phyloP scores from a whole-genome alignment of 2,113 vertebrate species.

The Percopsis transmontana region DNA sequence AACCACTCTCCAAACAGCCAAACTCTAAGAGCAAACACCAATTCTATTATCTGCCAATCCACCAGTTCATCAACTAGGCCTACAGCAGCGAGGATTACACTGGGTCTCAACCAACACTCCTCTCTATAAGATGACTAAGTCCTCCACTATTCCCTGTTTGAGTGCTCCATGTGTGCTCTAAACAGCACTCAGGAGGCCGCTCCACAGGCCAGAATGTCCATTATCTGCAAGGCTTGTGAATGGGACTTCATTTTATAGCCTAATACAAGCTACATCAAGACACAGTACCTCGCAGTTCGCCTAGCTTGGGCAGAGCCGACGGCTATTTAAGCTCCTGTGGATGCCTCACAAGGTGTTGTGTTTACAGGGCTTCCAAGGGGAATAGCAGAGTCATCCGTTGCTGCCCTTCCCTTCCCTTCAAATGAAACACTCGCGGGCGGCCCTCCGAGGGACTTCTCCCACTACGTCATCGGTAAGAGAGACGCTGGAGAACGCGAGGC shows the following conservation, averaged over 20 bases:
- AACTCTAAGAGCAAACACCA: conserved; percentile 3
- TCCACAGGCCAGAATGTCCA: conserved; percentile 64
- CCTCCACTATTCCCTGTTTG: conserved; percentile 48
- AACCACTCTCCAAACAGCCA: conserved; percentile 33
- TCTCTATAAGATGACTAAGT: conserved; percentile 23
- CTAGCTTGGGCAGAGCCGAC: conserved; percentile 33
- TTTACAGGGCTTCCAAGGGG: conserved; percentile 48
- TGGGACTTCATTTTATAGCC: conserved; percentile 60
- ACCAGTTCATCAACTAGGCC: background rate
- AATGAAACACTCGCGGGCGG: conserved; percentile 38
- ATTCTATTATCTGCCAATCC: conserved; percentile 23
- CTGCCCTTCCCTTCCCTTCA: conserved; percentile 42
- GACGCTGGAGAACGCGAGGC: conserved; percentile 40
- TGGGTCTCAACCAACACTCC: conserved; percentile 20
- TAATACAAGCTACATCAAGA: conserved; percentile 56
- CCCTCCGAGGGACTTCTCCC: conserved; percentile 43
- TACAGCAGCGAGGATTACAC: conserved; percentile 30
- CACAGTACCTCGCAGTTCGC: conserved; percentile 29
- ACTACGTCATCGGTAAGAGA: conserved; percentile 54
- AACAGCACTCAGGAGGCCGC: conserved; percentile 57
- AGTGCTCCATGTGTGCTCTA: conserved; percentile 53
- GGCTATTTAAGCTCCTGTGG: conserved; percentile 41
- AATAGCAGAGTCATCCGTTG: conserved; percentile 48
- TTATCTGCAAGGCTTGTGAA: conserved; percentile 63
- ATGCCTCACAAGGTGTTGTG: conserved; percentile 38